phyloP scores from a whole-genome alignment of 2,797 vertebrate species.

The Poeciliopsis presidionis region DNA sequence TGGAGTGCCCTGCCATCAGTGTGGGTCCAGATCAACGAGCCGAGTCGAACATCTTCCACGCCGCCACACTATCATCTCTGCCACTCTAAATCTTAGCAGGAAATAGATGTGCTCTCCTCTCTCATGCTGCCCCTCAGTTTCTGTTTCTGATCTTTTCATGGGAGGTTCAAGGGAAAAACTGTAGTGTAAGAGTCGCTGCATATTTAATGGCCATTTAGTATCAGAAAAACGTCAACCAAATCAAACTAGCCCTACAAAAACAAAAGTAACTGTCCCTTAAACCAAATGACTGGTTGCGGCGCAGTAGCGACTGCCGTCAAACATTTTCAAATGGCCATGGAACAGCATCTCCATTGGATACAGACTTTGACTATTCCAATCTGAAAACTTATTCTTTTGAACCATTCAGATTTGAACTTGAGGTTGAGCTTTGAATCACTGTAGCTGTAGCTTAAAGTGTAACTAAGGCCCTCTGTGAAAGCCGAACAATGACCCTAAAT shows the following conservation, averaged over 20 bases:
- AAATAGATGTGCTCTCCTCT: conserved; percentile 20
- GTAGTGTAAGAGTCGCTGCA: neutral
- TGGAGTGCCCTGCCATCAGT: conserved; percentile 27
- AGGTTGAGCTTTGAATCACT: neutral
- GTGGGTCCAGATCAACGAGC: conserved; percentile 67
- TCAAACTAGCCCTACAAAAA: neutral
- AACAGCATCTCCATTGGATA: neutral
- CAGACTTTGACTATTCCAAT: neutral
- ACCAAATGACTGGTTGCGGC: neutral
- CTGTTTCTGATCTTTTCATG: conserved; percentile 28
- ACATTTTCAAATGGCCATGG: neutral
- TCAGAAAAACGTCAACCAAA: neutral
- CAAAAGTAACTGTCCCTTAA: neutral
- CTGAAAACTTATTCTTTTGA: neutral
- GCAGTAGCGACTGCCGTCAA: neutral
- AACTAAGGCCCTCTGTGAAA: neutral
- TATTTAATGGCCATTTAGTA: neutral
- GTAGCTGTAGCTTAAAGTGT: neutral
- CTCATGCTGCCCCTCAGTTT: conserved; percentile 14
- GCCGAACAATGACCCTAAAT: neutral
- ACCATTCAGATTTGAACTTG: neutral
- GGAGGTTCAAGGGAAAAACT: conserved; percentile 35
- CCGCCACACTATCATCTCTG: conserved; percentile 35
- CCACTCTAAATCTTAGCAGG: conserved; percentile 28
- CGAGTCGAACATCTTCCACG: conserved; percentile 30